Base-by-base conservation (phyloP, 2,797 vertebrate species). In the Hipposideros larvatus region DNA sequence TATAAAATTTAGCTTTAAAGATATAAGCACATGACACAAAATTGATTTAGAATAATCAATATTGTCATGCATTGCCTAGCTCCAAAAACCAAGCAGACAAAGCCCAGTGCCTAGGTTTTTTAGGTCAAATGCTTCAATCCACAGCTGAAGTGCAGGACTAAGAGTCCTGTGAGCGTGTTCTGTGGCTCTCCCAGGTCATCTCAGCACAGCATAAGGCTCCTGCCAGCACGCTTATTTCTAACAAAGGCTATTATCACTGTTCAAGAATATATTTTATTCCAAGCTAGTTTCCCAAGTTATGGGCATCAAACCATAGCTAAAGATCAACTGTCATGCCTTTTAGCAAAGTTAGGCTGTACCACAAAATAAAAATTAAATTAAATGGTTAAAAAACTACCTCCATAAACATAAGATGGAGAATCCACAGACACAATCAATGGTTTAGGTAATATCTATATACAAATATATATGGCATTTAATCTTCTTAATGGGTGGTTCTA, bases 1-100 rank as follows among this genome's bases (percentile, higher is more conserved):
- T 59, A 51, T 2, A 78, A 96, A 90, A 61, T 77, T 82, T 59
- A 74, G 21, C 75, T 95, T 93, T 92, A 71, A 92, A 87, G 59
- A 65, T 41, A 92, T 74, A 91, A 89, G n/a, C 28, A 34, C 31
- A 37, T 55, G 26, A 74, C 51, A 79, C 61, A 34, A 84, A 66
- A 55, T 13, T 78, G 71, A 87, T n/a, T 84, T 96, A 71, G 11
- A 93, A 26, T 94, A 75, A 74, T 57, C 14, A 59, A 4, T 68
- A 41, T 84, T 91, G 43, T 5, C 43, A 66, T 0, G 0, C n/a
- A n/a, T 22, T 37, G 10, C 10, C 79, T 61, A 74, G 53, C 66
- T 77, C 28, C n/a, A 82, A 37, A 93, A 87, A 14, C 43, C 73
- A 91, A 93, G 34, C 5, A 46, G 79, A 92, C 26, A 19, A 77